Percentiles rank a stretch among this genome's conserved stretches.
phyloP scores from a whole-genome alignment of 2,113 vertebrate genomes.

The Neomonachus schauinslandi region DNA sequence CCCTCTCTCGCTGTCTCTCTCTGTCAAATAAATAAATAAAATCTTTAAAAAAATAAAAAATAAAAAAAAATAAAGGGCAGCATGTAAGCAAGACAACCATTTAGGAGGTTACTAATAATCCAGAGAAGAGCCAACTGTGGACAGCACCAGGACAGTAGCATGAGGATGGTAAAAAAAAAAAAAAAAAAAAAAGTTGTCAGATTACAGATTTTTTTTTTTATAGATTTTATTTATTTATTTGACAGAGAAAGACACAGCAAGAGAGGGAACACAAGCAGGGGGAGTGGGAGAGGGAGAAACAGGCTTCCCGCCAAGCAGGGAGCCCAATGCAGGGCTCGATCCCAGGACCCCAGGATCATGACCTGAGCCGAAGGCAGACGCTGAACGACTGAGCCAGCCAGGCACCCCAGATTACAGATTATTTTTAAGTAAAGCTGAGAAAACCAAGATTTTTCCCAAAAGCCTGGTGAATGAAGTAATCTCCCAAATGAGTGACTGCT shows the following conservation, averaged over 20 bases:
- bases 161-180: not conserved
- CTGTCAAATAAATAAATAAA: too few species aligned
- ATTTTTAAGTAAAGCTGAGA: slow-evolving; percentile 3
- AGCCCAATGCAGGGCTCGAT: too few species aligned
- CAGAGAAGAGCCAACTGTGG: not conserved
- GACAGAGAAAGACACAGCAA: too few species aligned
- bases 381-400: too few species aligned
- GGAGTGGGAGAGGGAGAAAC: too few species aligned
- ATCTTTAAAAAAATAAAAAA: too few species aligned
- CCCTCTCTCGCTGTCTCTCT: too few species aligned
- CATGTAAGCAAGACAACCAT: not conserved
- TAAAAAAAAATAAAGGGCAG: not conserved
- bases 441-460: not conserved
- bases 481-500: not conserved
- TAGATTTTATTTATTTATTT: too few species aligned
- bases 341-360: too few species aligned
- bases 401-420: not conserved
- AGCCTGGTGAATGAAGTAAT: not conserved
- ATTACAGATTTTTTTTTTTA: not conserved
- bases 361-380: too few species aligned
- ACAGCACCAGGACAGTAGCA: not conserved
- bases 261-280: too few species aligned
- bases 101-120: not conserved
- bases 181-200: not conserved
- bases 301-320: too few species aligned